phyloP scores from a whole-genome alignment of 2,888 invertebrate species.

The Aelia acuminata region DNA sequence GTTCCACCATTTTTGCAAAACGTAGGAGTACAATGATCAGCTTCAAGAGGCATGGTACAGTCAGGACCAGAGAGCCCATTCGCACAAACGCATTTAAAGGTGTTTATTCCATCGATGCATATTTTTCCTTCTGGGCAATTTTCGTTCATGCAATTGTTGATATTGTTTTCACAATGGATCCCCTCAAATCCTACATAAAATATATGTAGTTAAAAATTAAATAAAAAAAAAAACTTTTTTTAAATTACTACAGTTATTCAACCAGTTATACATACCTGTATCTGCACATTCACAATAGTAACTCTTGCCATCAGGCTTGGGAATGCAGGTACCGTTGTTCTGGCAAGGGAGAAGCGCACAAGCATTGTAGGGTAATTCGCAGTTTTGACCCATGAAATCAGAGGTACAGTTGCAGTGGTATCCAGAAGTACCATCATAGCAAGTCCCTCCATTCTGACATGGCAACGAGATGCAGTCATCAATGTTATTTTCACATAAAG shows the following conservation, averaged over 20 bases:
- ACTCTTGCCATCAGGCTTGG: constrained; percentile 69
- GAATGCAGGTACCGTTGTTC: constrained; percentile 76
- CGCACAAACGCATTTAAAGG: constrained; percentile 76
- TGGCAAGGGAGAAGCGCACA: constrained; percentile 76
- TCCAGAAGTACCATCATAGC: constrained; percentile 72
- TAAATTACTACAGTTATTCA: not conserved
- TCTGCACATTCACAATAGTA: constrained; percentile 76
- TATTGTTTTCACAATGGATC: constrained; percentile 75
- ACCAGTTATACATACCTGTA: constrained; percentile 69
- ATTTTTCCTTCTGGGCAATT: constrained; percentile 72
- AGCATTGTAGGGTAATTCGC: constrained; percentile 74
- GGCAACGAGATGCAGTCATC: constrained; percentile 84
- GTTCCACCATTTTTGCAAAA: constrained; percentile 82
- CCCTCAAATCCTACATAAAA: constrained; percentile 75
- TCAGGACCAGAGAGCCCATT: constrained; percentile 75
- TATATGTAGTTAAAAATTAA: constrained; percentile 11
- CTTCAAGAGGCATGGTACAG: constrained; percentile 69
- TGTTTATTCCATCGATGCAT: constrained; percentile 74
- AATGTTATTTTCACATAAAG: constrained; percentile 79
- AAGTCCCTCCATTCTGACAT: constrained; percentile 78
- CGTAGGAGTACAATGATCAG: constrained; percentile 67
- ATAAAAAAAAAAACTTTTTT: not conserved
- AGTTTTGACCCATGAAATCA: constrained; percentile 74
- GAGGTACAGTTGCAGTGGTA: constrained; percentile 75
- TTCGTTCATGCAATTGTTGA: constrained; percentile 77